Conservation (phyloP, 2,797 vertebrate species). For the Pteropus rufus region DNA sequence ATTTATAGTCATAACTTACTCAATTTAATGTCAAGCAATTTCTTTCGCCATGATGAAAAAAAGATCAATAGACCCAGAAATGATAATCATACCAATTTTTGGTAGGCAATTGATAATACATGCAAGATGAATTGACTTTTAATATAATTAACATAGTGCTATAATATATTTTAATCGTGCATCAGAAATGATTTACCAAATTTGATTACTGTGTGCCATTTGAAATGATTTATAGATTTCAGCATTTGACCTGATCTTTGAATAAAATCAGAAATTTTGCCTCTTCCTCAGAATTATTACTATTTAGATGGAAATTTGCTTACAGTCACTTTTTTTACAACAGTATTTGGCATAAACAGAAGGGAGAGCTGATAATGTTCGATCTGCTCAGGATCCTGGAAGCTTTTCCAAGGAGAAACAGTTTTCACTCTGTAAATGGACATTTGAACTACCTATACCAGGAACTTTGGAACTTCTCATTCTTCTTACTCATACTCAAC, state of each 20-base stretch:
- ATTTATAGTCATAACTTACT: conserved; percentile 34
- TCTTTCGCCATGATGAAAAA: conserved; percentile 60
- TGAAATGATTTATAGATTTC: conserved; percentile 33
- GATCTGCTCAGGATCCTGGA: background rate
- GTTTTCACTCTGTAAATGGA: background rate
- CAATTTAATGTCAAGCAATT: conserved; percentile 46
- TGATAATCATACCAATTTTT: conserved; percentile 41
- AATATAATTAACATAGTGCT: conserved; percentile 54
- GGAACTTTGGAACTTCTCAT: background rate
- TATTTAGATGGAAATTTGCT: conserved; percentile 15
- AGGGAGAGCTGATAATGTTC: background rate
- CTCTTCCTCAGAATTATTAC: conserved; percentile 13
- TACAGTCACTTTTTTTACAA: background rate
- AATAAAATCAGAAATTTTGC: conserved; percentile 30
- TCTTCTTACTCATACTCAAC: background rate
- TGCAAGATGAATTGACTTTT: conserved; percentile 40
- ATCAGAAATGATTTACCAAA: conserved; percentile 55
- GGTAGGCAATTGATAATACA: conserved; percentile 34
- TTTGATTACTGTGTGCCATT: conserved; percentile 26
- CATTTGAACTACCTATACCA: background rate
- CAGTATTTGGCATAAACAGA: background rate
- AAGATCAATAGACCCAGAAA: conserved; percentile 53
- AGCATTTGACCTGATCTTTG: conserved; percentile 46
- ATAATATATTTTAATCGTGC: conserved; percentile 49
- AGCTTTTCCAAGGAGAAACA: background rate